Evolutionary conservation across 2,113 vertebrate species (phyloP), one percentile per base, ranked within the genome.

Genomic region (Myotis yumanensis): DNA sequence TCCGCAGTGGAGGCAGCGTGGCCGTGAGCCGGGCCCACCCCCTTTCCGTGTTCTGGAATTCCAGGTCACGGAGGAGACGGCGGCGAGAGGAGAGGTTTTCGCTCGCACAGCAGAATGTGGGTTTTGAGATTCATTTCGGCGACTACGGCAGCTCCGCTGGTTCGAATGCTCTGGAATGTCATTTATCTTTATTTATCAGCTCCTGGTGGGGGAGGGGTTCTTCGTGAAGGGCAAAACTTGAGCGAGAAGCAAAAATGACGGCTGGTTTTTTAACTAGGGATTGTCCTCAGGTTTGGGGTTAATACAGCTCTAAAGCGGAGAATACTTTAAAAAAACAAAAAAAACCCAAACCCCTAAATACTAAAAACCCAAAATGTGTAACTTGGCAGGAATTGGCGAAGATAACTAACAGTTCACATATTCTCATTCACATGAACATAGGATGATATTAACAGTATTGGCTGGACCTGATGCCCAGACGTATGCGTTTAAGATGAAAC

Each of bases 181-280:
- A 98, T 98, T 98, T 96, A 96, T 98, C 98, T 98, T 98, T 94
- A 98, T 98, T 97, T 98, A 98, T 97, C 98, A 98, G 96, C 87
- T 98, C 96, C 97, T 94, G 52, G 25, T 11, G 57, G 59, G 59
- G 59, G 59, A 32, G 91, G 59, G 96, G 91, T 95, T 97, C 96
- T 96, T 94, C 95, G 93, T 95, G 96, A 98, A 98, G 98, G 97
- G 89, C 97, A 97, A 89, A 92, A 95, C 97, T 95, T 83, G 95
- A 97, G 95, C 37, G 91, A 89, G 94, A 96, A 95, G 94, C 86
- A 95, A 91, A 97, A 96, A 93, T 94, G 95, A 96, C 97, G 98
- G 96, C 92, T 87, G 91, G 5, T 23, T 93, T 94, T 97, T 48
- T 93, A 90, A 92, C 87, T 82, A 51, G 66, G 16, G 90, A 32